phyloP scores from a whole-genome alignment of 2,797 vertebrate genomes.

The Phoeniculus purpureus region DNA sequence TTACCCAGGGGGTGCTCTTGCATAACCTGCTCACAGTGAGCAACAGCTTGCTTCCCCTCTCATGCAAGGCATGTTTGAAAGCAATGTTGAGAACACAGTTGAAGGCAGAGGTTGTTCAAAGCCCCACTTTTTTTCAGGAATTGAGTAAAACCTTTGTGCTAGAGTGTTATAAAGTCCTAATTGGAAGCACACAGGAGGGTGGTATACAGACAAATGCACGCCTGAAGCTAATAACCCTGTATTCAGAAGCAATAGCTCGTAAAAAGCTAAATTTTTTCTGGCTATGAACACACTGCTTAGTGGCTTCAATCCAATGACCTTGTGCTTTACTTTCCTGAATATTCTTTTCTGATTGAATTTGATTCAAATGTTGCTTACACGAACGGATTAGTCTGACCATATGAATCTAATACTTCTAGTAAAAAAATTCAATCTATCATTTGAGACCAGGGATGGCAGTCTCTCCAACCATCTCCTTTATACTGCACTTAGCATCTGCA shows the following conservation, averaged over 20 bases:
- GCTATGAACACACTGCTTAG: neutral
- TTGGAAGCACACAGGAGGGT: neutral
- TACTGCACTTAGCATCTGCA: neutral
- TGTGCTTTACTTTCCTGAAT: neutral
- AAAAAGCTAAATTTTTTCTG: neutral
- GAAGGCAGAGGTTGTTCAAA: neutral
- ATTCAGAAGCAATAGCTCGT: neutral
- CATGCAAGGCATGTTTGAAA: neutral
- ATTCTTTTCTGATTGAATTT: neutral
- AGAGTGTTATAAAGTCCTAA: neutral
- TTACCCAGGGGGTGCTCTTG: constrained; percentile 41
- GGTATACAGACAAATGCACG: neutral
- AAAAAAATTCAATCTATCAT: neutral
- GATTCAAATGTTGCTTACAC: neutral
- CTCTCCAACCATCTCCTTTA: neutral
- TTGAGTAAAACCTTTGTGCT: neutral
- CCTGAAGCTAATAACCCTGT: neutral
- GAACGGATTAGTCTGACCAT: neutral
- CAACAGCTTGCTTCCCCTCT: neutral
- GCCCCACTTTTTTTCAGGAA: neutral
- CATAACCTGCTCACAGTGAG: neutral
- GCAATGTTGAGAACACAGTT: neutral
- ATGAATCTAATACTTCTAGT: neutral
- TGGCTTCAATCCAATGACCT: neutral
- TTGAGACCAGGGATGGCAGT: neutral